Base-by-base conservation (phyloP, 2,113 vertebrate genomes). In the Plectropomus leopardus region DNA sequence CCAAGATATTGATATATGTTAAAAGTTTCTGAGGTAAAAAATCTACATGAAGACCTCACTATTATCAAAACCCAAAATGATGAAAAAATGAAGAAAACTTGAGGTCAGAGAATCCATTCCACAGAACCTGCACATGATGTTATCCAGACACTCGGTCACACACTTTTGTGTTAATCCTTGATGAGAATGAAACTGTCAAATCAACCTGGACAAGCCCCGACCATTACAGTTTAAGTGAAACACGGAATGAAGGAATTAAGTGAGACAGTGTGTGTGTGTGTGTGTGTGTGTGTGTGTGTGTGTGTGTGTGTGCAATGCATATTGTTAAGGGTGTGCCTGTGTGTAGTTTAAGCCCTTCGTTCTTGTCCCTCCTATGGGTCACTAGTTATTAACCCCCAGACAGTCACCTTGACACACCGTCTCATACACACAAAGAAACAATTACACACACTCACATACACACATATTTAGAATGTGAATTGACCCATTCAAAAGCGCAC, bases 351-450 rank as follows among this genome's bases (percentile, higher is more conserved):
- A 86, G 60, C 64, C 69, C 69, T 57, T 44, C 15, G 47, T 73
- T 70, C 60, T 84, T 45, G 83, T 85, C 69, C 42, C 59, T 76
- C 86, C 66, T 82, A 58, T 64, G 86, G 92, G 91, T 92, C 90
- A 92, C 44, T 87, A 79, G 87, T 86, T 93, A 93, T 93, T 92
- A 93, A 93, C 92, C 92, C 86, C 67, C 44, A 85, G 79, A 89
- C 77, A 92, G 90, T 92, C 90, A 93, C 91, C 90, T 93, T 92
- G 83, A 84, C 63, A 34, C 76, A 76, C 76, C 59, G 30, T 7
- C 21, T 66, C 54, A 36, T 26, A 30, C 79, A 78, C 71, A 67
- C 36, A 64, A 34, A 50, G n/a, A 82, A 47, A 72, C 68, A 64
- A 53, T 3, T 5, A 19, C 36, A 59, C 70, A 44, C 40, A 79